Evolutionary conservation across 1,140 invertebrate species (phyloP), one percentile per base, ranked within the genome.

Genomic region (Drosophila lini): DNA sequence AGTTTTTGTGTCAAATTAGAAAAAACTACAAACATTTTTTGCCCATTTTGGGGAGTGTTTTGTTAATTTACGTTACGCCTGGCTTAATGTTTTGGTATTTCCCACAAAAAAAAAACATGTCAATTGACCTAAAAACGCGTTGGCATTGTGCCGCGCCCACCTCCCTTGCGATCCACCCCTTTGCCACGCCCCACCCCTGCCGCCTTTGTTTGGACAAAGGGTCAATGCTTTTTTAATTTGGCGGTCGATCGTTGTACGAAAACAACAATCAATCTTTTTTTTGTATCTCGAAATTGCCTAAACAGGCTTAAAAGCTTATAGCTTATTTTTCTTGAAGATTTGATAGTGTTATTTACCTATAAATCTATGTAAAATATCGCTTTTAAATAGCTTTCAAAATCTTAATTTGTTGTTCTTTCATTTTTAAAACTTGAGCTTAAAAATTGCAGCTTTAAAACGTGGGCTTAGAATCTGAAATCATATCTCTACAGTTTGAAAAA

Each of bases 81-180:
- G 53, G 74, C 38, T 74, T 78, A 52, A 55, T 75, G 53, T 74
- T 80, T 81, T 80, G 74, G 78, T 56, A 81, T 74, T 78, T 73
- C 15, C 57, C 80, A 52, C 62, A 69, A 32, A 56, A 57, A 32
- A 28, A 70, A 68, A 76, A 80, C 65, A 84, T 53, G 48, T 59
- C 74, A 81, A 88, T 89, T 89, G 84, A 89, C 84, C 84, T 61
- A 89, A 75, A 81, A 89, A 89, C 74, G 78, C 69, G 78, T 67
- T 62, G 57, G 25, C 28, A 16, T 7, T 55, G 13, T 25, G 38
- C 28, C 68, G 62, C 61, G 48, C 64, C 50, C 64, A 47, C 38
- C 28, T 42, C 28, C 9, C 34, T 38, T 22, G 13, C 19, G 52
- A 53, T 38, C 50, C 34, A 40, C 32, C 28, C 65, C 32, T 31